Evolutionary conservation across 2,888 invertebrate species (phyloP).

Genomic region (Drosophila nigricruria): DNA sequence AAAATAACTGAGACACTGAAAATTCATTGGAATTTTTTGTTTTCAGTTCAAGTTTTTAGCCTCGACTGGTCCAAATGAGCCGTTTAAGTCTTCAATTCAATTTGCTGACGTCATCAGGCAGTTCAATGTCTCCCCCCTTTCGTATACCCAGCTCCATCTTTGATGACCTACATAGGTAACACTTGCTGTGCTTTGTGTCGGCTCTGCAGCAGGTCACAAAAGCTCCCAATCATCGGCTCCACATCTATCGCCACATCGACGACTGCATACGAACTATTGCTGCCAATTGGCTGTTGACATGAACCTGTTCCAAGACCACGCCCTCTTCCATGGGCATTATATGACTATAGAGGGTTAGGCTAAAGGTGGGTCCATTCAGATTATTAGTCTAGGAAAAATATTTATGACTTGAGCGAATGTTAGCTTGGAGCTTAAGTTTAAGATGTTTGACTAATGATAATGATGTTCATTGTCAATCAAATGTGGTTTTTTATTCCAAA

Average conservation of each 20-base stretch:
- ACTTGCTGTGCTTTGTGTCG: slow-evolving; percentile 17
- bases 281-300: slow-evolving; percentile 31
- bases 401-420: neutral
- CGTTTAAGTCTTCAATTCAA: slow-evolving; percentile 22
- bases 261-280: slow-evolving; percentile 28
- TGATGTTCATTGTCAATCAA: neutral
- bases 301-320: slow-evolving; percentile 18
- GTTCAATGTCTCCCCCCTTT: slow-evolving; percentile 16
- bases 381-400: neutral
- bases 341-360: neutral
- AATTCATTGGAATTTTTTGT: slow-evolving; percentile 50
- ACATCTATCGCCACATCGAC: slow-evolving; percentile 27
- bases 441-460: neutral
- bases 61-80: slow-evolving; percentile 27
- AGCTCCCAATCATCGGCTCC: slow-evolving; percentile 9
- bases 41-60: slow-evolving; percentile 36
- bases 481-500: neutral
- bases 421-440: neutral
- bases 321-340: slow-evolving; percentile 17
- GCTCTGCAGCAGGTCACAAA: slow-evolving; percentile 23
- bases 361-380: neutral
- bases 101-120: slow-evolving; percentile 54
- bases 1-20: slow-evolving; percentile 8
- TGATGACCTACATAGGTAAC: slow-evolving; percentile 41
- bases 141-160: neutral